Evolutionary conservation across 1,140 invertebrate genomes (phyloP).

Genomic region (Drosophila azteca): DNA sequence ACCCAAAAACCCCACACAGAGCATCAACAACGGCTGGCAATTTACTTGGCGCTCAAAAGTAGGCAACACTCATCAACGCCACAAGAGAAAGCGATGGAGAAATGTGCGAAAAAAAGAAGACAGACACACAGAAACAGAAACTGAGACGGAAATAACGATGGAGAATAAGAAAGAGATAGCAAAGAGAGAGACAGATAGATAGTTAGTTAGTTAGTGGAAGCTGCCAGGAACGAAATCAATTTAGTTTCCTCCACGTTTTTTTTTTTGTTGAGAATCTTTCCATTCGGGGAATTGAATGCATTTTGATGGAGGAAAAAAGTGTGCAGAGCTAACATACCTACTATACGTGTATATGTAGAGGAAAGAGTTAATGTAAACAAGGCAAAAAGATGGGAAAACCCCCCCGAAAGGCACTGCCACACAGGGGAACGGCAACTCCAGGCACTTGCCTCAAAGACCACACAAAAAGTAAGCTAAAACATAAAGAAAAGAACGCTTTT

Average conservation of each 20-base stretch:
- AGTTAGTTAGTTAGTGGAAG: not conserved
- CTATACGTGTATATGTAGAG: too few species aligned
- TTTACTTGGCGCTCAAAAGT: constrained; percentile 68
- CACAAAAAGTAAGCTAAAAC: too few species aligned
- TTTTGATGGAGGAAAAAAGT: too few species aligned
- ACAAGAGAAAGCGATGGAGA: not conserved
- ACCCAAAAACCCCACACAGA: not conserved
- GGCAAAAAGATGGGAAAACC: too few species aligned
- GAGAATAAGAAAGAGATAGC: not conserved
- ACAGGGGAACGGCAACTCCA: too few species aligned
- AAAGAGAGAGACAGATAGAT: not conserved
- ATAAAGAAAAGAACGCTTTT: too few species aligned
- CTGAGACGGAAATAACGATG: not conserved
- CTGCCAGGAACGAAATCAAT: constrained; percentile 2
- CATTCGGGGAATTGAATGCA: too few species aligned
- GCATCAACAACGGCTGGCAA: constrained; percentile 12
- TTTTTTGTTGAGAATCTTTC: too few species aligned
- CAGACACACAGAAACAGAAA: not conserved
- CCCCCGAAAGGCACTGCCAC: too few species aligned
- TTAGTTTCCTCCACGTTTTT: not conserved
- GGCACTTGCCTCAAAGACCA: too few species aligned
- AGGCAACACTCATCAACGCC: constrained; percentile 58
- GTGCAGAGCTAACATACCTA: too few species aligned
- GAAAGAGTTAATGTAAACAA: too few species aligned
- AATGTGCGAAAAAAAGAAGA: not conserved